These are phyloP conservation scores for Nothoprocta perdicaria DNA, from an alignment of 2,113 vertebrate genomes.

Conservation along the genomic window DNA sequence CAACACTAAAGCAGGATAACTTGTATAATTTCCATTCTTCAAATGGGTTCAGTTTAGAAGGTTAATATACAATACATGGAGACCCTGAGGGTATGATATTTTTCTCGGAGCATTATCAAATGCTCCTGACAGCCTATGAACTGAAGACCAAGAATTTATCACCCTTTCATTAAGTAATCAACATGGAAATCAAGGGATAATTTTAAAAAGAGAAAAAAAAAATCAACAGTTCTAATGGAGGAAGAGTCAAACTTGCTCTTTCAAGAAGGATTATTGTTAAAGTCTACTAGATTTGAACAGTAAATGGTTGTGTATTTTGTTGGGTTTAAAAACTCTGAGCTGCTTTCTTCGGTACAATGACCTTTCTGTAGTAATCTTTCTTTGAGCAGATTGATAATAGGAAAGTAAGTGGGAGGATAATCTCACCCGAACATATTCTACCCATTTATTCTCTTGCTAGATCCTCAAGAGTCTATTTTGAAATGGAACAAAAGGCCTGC, in stretches of 20 bases:
- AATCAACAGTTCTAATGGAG: constrained; percentile 67
- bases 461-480: constrained; percentile 3
- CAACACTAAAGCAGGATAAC: background rate
- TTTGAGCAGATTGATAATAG: constrained; percentile 47
- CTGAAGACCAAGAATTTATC: constrained; percentile 81
- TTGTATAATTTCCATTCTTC: constrained; percentile 8
- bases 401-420: background rate
- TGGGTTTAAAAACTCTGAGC: constrained; percentile 64
- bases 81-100: background rate
- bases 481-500: background rate
- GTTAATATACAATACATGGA: constrained; percentile 14
- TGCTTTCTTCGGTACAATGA: constrained; percentile 65
- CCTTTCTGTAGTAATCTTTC: constrained; percentile 63
- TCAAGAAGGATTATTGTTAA: constrained; percentile 72
- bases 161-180: constrained; percentile 81
- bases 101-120: constrained; percentile 54
- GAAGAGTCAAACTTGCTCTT: constrained; percentile 72
- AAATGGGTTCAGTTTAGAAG: constrained; percentile 20
- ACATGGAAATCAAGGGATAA: constrained; percentile 80
- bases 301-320: constrained; percentile 71
- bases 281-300: constrained; percentile 77
- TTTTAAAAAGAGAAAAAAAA: constrained; percentile 73
- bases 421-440: background rate
- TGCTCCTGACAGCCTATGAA: constrained; percentile 36
- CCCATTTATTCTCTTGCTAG: background rate